A percentile compares a stretch with the other conserved stretches of the same genome.
Conservation (phyloP, 1,140 invertebrate genomes). For the Rhopalosiphum padi region DNA sequence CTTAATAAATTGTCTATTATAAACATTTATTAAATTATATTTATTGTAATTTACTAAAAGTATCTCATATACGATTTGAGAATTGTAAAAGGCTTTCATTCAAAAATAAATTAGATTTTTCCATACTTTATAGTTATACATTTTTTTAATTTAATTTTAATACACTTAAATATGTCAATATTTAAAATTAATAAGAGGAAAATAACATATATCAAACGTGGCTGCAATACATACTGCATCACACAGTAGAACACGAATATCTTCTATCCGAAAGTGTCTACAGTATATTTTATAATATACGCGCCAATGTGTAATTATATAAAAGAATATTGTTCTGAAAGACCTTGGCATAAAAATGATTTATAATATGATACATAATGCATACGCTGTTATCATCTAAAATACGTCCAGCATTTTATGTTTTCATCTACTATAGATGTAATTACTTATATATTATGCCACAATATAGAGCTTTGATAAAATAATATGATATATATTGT, state of each 20-base stretch:
- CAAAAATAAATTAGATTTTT: neutral
- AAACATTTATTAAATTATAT: neutral
- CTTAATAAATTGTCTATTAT: neutral
- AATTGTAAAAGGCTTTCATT: slow-evolving; percentile 13
- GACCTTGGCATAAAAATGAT: slow-evolving; percentile 29
- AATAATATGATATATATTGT: neutral
- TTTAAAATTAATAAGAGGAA: neutral
- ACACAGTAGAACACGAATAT: neutral
- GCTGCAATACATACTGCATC: neutral
- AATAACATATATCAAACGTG: neutral
- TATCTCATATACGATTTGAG: neutral
- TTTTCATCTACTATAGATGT: neutral
- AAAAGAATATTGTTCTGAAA: neutral
- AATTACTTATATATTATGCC: neutral
- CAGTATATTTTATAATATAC: neutral
- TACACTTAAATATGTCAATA: neutral
- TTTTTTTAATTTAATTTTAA: neutral
- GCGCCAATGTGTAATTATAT: neutral
- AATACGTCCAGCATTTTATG: neutral
- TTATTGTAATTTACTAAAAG: neutral
- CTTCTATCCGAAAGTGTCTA: neutral
- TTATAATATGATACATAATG: neutral
- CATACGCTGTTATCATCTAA: neutral
- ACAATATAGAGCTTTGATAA: neutral
- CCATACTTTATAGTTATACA: neutral